phyloP scores from a whole-genome alignment of 2,113 vertebrate genomes.

The Neoarius graeffei region DNA sequence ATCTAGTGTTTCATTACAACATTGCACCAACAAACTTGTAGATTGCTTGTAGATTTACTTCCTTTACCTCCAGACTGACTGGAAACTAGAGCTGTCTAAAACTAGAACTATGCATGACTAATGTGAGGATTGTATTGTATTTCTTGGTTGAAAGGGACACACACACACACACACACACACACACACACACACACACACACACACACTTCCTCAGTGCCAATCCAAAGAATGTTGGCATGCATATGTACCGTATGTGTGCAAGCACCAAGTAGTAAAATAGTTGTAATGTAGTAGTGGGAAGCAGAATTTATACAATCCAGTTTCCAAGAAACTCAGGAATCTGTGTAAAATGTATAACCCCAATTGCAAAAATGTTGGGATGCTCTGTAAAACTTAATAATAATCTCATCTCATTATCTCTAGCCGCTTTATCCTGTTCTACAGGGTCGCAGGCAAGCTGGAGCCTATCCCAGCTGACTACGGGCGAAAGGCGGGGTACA shows the following conservation, averaged over 20 bases:
- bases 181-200: neutral
- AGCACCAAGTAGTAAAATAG: neutral
- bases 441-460: no score
- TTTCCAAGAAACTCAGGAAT: no score
- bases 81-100: neutral
- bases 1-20: slow-evolving; percentile 39
- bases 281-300: neutral
- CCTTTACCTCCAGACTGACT: neutral
- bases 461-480: no score
- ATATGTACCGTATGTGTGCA: neutral
- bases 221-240: neutral
- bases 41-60: neutral
- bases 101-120: neutral
- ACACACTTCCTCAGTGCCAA: neutral
- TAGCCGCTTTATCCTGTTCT: no score
- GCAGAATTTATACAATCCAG: no score
- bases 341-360: no score
- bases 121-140: neutral
- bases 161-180: no score
- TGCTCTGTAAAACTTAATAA: no score
- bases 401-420: no score
- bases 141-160: neutral
- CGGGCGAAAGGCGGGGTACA: no score
- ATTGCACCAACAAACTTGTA: neutral
- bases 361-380: no score